phyloP scores from a whole-genome alignment of 2,888 invertebrate genomes.

The Philaethria dido region DNA sequence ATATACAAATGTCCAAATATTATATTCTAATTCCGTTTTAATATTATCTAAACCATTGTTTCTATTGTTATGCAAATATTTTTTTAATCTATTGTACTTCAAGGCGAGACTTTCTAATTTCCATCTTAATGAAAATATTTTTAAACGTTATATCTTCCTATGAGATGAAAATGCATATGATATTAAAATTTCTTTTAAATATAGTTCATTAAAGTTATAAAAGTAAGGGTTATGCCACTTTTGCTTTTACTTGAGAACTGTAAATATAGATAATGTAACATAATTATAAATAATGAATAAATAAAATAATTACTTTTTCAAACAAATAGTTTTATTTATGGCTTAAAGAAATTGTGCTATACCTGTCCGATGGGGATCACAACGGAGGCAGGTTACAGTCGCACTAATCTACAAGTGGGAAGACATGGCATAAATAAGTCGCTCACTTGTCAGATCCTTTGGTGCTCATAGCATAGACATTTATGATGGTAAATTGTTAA shows the following conservation, averaged over 20 bases:
- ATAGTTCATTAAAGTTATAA: background rate
- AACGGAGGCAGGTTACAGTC: slow-evolving; percentile 57
- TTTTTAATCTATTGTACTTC: no score
- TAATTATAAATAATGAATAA: slow-evolving; percentile 45
- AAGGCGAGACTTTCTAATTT: no score
- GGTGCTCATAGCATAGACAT: slow-evolving; percentile 55
- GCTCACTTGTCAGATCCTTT: slow-evolving; percentile 61
- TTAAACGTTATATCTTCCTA: no score
- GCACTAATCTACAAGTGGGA: slow-evolving; percentile 47
- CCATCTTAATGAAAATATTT: no score
- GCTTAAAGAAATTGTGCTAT: slow-evolving; percentile 67
- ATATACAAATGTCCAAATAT: no score
- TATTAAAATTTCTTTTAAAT: background rate
- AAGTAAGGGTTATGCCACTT: background rate
- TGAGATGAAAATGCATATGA: background rate
- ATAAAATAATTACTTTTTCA: slow-evolving; percentile 72
- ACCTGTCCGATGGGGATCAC: slow-evolving; percentile 65
- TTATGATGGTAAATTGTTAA: slow-evolving; percentile 21
- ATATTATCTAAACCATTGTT: no score
- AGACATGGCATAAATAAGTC: slow-evolving; percentile 71
- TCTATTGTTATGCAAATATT: no score
- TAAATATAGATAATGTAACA: slow-evolving; percentile 43
- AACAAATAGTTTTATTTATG: slow-evolving; percentile 69
- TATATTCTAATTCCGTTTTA: no score
- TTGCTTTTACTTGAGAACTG: slow-evolving; percentile 1